Evolutionary conservation across 2,888 invertebrate genomes (phyloP).

Genomic region (Zonitis immaculata): DNA sequence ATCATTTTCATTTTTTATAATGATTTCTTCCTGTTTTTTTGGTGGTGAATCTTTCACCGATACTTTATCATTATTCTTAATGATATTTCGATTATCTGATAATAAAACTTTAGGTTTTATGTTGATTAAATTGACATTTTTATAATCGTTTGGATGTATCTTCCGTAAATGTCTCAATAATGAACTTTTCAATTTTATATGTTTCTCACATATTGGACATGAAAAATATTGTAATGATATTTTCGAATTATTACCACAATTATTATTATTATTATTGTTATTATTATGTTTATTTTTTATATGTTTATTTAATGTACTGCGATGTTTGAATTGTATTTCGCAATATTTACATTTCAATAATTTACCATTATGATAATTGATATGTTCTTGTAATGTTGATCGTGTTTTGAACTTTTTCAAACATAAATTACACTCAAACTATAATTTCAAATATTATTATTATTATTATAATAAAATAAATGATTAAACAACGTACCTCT

Average conservation of each 20-base stretch:
- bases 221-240: constrained; percentile 13
- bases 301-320: constrained; percentile 27
- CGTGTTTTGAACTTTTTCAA: constrained; percentile 24
- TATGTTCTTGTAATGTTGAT: constrained; percentile 5
- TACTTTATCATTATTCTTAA: background rate
- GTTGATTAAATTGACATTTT: constrained; percentile 2
- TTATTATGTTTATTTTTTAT: constrained; percentile 13
- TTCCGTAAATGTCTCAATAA: constrained; percentile 40
- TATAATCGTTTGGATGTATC: constrained; percentile 32
- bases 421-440: constrained; percentile 23
- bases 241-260: too few relatives aligned
- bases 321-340: constrained; percentile 23
- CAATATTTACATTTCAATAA: constrained; percentile 26
- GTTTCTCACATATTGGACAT: constrained; percentile 40
- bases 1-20: background rate
- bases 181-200: constrained; percentile 42
- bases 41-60: background rate
- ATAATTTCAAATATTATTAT: constrained; percentile 8
- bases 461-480: too few relatives aligned
- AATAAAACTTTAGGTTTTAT: constrained; percentile 3
- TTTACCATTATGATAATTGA: constrained; percentile 6
- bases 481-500: background rate
- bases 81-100: too few relatives aligned
- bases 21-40: background rate
- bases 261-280: background rate